Evolutionary conservation across 1,140 invertebrate species (phyloP).

Genomic region (Ephestia elutella): DNA sequence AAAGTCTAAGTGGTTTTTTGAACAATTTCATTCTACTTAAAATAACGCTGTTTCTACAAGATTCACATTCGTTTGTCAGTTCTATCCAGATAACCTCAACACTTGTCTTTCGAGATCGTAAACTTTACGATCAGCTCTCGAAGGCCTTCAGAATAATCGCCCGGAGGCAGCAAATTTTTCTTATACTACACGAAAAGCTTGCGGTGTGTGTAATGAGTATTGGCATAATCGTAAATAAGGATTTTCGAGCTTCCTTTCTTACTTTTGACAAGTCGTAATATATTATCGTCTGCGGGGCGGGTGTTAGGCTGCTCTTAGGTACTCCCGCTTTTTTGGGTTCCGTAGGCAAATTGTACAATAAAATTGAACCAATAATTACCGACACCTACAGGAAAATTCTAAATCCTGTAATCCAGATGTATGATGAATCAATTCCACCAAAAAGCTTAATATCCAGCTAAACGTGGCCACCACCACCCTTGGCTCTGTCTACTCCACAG

Average conservation of each 20-base stretch:
- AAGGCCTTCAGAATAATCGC: slow-evolving; percentile 27
- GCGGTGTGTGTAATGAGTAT: slow-evolving; percentile 20
- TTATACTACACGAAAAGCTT: slow-evolving; percentile 25
- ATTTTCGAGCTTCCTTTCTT: neutral
- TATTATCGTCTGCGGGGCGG: neutral
- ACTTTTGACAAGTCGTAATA: slow-evolving; percentile 3
- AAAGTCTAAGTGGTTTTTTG: too few relatives aligned
- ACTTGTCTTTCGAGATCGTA: slow-evolving; percentile 23
- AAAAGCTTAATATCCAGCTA: too few relatives aligned
- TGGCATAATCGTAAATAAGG: slow-evolving; percentile 20
- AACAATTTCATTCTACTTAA: too few relatives aligned
- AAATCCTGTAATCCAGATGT: too few relatives aligned
- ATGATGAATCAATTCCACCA: too few relatives aligned
- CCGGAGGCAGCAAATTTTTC: slow-evolving; percentile 17
- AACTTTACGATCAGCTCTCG: slow-evolving; percentile 29
- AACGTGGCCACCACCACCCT: too few relatives aligned
- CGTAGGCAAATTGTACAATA: neutral
- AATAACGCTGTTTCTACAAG: too few relatives aligned
- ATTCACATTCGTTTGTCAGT: neutral
- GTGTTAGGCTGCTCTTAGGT: neutral
- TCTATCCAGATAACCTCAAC: neutral
- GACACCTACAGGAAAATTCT: too few relatives aligned
- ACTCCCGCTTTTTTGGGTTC: slow-evolving; percentile 11
- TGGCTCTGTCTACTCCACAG: too few relatives aligned
- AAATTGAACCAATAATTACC: too few relatives aligned